A percentile compares a stretch with the other conserved stretches of the same genome.
These are phyloP conservation scores for Scartelaos histophorus DNA, from an alignment of 2,113 vertebrate genomes.

Conservation along the genomic window DNA sequence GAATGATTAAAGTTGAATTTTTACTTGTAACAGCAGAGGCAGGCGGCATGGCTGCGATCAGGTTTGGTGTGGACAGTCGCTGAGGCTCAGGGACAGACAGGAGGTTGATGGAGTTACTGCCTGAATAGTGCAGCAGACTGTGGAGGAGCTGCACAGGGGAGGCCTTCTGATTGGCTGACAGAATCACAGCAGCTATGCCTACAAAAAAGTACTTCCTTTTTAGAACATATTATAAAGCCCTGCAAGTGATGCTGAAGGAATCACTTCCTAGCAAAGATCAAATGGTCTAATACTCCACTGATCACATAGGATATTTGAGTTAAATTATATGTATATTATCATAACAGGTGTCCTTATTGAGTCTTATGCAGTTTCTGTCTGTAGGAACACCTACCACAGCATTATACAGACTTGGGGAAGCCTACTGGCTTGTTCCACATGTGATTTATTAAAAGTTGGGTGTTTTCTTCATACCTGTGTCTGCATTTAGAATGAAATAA, in stretches of 20 bases:
- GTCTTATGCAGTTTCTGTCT: no score
- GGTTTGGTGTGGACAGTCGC: slow-evolving; percentile 78
- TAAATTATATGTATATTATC: no score
- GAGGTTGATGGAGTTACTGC: slow-evolving; percentile 71
- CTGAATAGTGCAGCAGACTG: slow-evolving; percentile 76
- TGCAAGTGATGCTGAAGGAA: neutral
- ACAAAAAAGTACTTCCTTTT: neutral
- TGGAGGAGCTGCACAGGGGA: slow-evolving; percentile 80
- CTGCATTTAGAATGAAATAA: neutral
- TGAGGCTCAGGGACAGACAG: slow-evolving; percentile 77
- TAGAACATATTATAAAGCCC: neutral
- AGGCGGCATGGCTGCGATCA: slow-evolving; percentile 76
- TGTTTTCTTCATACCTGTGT: neutral
- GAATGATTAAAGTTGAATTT: neutral
- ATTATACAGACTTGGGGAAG: no score
- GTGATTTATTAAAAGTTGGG: no score
- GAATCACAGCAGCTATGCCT: slow-evolving; percentile 83
- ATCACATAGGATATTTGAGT: no score
- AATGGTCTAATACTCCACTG: neutral
- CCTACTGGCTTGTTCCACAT: no score
- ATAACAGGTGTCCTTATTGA: no score
- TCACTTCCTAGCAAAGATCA: neutral
- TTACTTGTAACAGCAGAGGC: slow-evolving; percentile 48
- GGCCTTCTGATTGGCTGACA: slow-evolving; percentile 70
- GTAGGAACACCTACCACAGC: no score